Conservation (phyloP, 1,140 invertebrate genomes). For the Lerema accius region DNA sequence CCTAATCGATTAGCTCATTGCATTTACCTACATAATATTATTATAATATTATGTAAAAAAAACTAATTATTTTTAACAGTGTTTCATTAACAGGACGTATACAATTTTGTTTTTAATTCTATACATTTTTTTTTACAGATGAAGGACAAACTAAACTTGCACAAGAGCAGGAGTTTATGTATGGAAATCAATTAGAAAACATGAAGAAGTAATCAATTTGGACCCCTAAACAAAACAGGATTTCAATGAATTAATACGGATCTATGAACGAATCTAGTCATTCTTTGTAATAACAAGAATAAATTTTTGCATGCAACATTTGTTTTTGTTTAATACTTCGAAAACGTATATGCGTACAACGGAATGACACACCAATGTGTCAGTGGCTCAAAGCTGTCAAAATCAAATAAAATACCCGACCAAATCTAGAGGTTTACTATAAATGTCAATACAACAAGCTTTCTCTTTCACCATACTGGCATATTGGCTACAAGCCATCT, state of each 20-base stretch:
- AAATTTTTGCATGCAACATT: constrained; percentile 37
- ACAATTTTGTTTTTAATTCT: neutral
- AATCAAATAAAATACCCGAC: constrained; percentile 23
- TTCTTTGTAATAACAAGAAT: constrained; percentile 11
- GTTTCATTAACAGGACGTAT: too few relatives aligned
- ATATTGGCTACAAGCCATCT: constrained; percentile 18
- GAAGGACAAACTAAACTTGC: constrained; percentile 34
- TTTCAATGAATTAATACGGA: neutral
- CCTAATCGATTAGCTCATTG: neutral
- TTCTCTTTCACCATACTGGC: neutral
- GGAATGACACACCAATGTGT: too few relatives aligned
- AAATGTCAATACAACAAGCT: neutral
- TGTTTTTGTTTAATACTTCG: too few relatives aligned
- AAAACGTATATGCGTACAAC: too few relatives aligned
- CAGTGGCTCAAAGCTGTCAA: constrained; percentile 19
- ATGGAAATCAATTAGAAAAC: constrained; percentile 45
- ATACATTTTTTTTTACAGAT: constrained; percentile 37
- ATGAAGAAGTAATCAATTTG: constrained; percentile 41
- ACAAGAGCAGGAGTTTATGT: constrained; percentile 34
- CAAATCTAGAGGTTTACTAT: constrained; percentile 17
- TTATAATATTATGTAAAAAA: too few relatives aligned
- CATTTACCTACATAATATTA: too few relatives aligned
- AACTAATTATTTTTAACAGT: too few relatives aligned
- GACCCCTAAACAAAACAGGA: neutral
- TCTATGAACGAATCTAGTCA: constrained; percentile 12